Evolutionary conservation across 1,140 invertebrate species (phyloP).

Genomic region (Telenomus remus): DNA sequence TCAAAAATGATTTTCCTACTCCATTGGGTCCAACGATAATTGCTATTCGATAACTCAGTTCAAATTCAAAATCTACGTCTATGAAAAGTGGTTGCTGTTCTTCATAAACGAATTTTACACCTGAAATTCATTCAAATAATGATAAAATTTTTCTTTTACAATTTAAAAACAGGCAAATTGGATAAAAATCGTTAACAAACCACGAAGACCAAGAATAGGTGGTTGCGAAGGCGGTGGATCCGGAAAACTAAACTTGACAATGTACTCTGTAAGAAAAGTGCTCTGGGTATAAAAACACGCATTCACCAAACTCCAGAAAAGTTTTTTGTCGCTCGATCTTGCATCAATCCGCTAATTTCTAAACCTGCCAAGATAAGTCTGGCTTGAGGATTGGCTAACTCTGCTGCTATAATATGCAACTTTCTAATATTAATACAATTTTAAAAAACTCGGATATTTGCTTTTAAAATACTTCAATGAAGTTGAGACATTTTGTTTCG

Average conservation of each 20-base stretch:
- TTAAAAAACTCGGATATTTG: too few species aligned
- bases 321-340: slow-evolving; percentile 93
- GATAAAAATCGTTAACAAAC: too few species aligned
- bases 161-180: too few species aligned
- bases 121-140: slow-evolving; percentile 71
- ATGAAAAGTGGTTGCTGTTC: slow-evolving; percentile 85
- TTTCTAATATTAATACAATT: too few species aligned
- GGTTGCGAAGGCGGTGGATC: too few species aligned
- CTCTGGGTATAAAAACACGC: slow-evolving; percentile 95
- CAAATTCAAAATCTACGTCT: slow-evolving; percentile 98
- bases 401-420: slow-evolving; percentile 97
- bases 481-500: too few species aligned
- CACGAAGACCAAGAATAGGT: too few species aligned
- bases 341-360: slow-evolving; percentile 96
- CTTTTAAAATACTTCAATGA: too few species aligned
- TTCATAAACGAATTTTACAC: slow-evolving; percentile 88
- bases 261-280: slow-evolving; percentile 94
- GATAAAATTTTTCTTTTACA: too few species aligned
- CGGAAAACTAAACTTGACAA: slow-evolving; percentile 98
- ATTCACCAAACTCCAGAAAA: slow-evolving; percentile 99
- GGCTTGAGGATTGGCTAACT: slow-evolving; percentile 96
- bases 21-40: slow-evolving; percentile 91
- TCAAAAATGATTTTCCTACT: slow-evolving; percentile 98
- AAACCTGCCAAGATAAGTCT: slow-evolving; percentile 96
- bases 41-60: slow-evolving; percentile 91